phyloP scores from a whole-genome alignment of 2,797 vertebrate genomes.

The Myotis vivesi region DNA sequence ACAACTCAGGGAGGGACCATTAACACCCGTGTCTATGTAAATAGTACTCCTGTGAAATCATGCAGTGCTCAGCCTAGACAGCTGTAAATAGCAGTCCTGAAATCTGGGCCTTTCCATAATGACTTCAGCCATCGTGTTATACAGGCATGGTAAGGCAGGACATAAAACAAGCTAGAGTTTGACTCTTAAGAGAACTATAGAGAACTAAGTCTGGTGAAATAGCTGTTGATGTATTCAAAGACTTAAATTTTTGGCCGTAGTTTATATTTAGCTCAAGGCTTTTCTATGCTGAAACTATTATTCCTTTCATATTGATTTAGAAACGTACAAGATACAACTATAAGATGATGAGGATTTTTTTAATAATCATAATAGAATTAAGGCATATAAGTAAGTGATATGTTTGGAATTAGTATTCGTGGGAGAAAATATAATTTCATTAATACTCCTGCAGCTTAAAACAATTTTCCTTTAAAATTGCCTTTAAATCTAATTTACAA shows the following conservation, averaged over 20 bases:
- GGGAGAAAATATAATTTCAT: constrained; percentile 14
- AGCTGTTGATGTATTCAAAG: not conserved
- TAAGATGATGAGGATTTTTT: constrained; percentile 26
- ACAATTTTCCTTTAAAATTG: constrained; percentile 21
- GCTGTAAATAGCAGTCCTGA: not conserved
- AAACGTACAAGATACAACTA: not conserved
- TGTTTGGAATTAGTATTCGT: not conserved
- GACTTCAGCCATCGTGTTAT: not conserved
- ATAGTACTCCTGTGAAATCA: not conserved
- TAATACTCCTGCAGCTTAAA: not conserved
- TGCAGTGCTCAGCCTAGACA: no score
- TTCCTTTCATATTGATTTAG: not conserved
- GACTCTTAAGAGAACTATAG: not conserved
- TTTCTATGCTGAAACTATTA: constrained; percentile 12
- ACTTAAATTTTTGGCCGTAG: not conserved
- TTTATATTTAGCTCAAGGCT: constrained; percentile 27
- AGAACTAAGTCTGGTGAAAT: not conserved
- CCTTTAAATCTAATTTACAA: constrained; percentile 31
- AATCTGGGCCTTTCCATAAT: not conserved
- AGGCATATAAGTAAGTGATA: not conserved
- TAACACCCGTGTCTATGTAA: not conserved
- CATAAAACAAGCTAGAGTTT: not conserved
- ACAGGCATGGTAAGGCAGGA: not conserved
- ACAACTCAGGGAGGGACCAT: not conserved
- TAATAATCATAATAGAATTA: constrained; percentile 31